These are phyloP conservation scores for Hippocampus comes DNA, from an alignment of 2,113 vertebrate species.

Conservation along the genomic window DNA sequence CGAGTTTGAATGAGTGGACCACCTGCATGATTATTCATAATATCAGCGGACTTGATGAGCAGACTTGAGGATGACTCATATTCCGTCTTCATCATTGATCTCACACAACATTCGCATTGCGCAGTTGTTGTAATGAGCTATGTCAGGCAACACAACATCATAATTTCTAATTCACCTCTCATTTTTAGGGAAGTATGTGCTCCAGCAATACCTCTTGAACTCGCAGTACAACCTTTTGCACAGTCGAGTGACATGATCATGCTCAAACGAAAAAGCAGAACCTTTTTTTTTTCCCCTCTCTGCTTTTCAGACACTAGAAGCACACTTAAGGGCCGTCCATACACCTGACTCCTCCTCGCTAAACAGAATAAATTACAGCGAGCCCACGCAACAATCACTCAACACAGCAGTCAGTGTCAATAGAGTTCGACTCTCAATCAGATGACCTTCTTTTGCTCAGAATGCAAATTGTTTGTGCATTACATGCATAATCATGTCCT, in stretches of 20 bases:
- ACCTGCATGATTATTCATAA: not conserved
- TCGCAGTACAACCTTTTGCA: slow-evolving; percentile 9
- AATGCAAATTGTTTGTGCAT: slow-evolving; percentile 4
- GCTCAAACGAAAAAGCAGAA: slow-evolving; percentile 15
- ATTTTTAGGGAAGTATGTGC: slow-evolving; percentile 36
- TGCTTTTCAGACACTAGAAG: slow-evolving; percentile 25
- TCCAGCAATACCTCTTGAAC: slow-evolving; percentile 19
- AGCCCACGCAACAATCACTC: slow-evolving; percentile 13
- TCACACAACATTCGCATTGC: not conserved
- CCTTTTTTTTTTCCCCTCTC: not conserved
- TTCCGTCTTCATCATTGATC: not conserved
- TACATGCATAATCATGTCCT: not conserved
- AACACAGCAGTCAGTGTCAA: slow-evolving; percentile 6
- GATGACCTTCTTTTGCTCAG: not conserved
- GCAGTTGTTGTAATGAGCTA: slow-evolving; percentile 15
- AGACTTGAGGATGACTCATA: not conserved
- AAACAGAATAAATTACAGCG: slow-evolving; percentile 6
- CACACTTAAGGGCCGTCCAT: slow-evolving; percentile 19
- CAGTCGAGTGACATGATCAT: slow-evolving; percentile 18
- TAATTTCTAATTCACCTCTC: slow-evolving; percentile 32
- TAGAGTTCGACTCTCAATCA: not conserved
- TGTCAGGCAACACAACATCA: slow-evolving; percentile 18
- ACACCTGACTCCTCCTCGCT: slow-evolving; percentile 5
- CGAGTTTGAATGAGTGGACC: slow-evolving; percentile 1
- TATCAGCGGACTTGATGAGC: not conserved